Base-by-base conservation (phyloP, 2,888 invertebrate genomes). In the Ormyrus nitidulus region DNA sequence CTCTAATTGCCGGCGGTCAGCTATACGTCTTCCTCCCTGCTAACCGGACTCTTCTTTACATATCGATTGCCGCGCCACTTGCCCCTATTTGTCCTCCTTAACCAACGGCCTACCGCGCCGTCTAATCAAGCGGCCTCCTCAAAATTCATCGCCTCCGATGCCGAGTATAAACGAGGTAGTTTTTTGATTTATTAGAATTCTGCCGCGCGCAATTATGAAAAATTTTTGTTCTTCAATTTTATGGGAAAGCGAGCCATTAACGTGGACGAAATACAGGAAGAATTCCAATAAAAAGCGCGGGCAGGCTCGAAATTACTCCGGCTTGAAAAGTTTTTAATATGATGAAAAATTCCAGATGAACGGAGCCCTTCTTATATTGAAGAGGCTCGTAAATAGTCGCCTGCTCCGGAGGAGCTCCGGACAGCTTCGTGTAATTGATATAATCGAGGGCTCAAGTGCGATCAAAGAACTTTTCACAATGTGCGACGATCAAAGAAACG, bases 321-420 rank as follows among this genome's bases (percentile, higher is more conserved):
- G 19, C 19, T 19, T 19, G 19, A 19, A 19, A 19, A 19, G 19
- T 19, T 11, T 49, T 71, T 61, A 49, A 61, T 49, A 49, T 59
- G 51, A 71, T 59, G 71, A 59, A 71, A 59, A 71, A 71, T 71
- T 71, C 59, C 59, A 44, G 34, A 10, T 48, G 6, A 59, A 59
- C 7, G 6, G n/a, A n/a, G 49, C 49, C n/a, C 3, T 49, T 34
- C 9, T 59, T 7, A 46, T 10, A 7, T 8, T 51, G 51, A 13
- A 66, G 53, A 34, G 11, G 48, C 34, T 19, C 4, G 19, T 13
- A 46, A 64, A 13, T 3, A 64, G 49, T 48, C 48, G 49, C n/a
- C 13, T 49, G 48, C 11, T 64, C 13, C 6, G n/a, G 34, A 54
- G n/a, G 34, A 54, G 6, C 53, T 2, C 34, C 4, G 48, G 13